Evolutionary conservation across 2,797 vertebrate species (phyloP).

Genomic region (Thamnophis elegans): DNA sequence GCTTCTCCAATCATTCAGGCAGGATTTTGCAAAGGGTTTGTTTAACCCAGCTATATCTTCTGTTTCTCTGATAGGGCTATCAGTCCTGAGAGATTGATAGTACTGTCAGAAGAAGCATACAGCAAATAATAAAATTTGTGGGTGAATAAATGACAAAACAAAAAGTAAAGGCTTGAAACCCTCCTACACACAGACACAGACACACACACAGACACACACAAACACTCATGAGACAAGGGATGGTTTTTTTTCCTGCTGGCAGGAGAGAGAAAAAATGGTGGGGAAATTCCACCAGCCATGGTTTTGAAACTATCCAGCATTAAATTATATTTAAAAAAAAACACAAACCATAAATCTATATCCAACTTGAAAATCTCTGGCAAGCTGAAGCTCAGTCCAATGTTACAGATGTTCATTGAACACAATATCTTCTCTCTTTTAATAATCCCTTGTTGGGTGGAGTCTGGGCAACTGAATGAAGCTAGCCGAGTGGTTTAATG

Average conservation of each 20-base stretch:
- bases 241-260: not conserved
- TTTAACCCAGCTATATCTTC: not conserved
- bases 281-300: not conserved
- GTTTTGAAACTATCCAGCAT: not conserved
- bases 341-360: not conserved
- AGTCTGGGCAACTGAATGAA: no score
- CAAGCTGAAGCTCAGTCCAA: not conserved
- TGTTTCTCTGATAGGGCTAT: not conserved
- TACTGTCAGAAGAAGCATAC: not conserved
- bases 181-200: not conserved
- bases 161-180: not conserved
- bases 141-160: not conserved
- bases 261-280: not conserved
- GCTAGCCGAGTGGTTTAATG: no score
- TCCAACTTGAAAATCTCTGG: not conserved
- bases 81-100: not conserved
- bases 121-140: not conserved
- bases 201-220: no score
- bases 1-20: not conserved
- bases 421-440: not conserved
- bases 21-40: not conserved
- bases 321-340: not conserved
- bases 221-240: not conserved
- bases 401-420: not conserved
- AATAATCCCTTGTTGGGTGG: no score